Base-by-base conservation (phyloP, 2,888 invertebrate genomes). In the Poecilobothrus nobilitatus region DNA sequence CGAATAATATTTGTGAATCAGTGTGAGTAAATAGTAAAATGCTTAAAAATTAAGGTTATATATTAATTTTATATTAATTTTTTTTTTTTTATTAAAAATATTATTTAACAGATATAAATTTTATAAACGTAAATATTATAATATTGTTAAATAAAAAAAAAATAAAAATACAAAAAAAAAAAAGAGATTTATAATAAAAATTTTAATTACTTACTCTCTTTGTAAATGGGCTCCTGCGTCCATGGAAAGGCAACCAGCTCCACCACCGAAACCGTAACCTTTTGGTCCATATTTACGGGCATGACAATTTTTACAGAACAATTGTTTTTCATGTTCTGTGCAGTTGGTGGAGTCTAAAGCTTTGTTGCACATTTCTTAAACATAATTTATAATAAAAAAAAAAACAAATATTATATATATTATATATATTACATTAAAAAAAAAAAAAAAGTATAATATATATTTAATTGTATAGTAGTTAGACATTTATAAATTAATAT, bases 341-440 rank as follows among this genome's bases (percentile, higher is more conserved):
- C 95, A 95, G 86, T 95, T 98, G 86, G 97, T 97, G 78, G 97
- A 97, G 86, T 99, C 98, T 84, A 99, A 88, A 86, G 94, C 87
- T 86, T 98, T 98, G 84, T 92, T 90, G 89, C 98, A 98, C 86
- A 97, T 86, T 82, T 93, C 95, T 22, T 61, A 27, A 53, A 61
- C 64, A 15, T n/a, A 66, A 53, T 68, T 67, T 27, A 78, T 77
- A 72, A 74, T 22, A 63, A 65, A 27, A 53, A 63, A 22, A 44
- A 34, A 18, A 18, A 44, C 37, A 22, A 20, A 41, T n/a, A 27
- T 27, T 41, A 41, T 65, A 41, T 41, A 41, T 65, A 41, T 9
- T 41, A 41, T 41, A 41, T 8, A 37, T 37, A 37, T 37, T 8
- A 27, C 5, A 27, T 27, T 27, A 27, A 27, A 27, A 27, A 53